Evolutionary conservation across 1,140 invertebrate species (phyloP).

Genomic region (Euglossa dilemma): DNA sequence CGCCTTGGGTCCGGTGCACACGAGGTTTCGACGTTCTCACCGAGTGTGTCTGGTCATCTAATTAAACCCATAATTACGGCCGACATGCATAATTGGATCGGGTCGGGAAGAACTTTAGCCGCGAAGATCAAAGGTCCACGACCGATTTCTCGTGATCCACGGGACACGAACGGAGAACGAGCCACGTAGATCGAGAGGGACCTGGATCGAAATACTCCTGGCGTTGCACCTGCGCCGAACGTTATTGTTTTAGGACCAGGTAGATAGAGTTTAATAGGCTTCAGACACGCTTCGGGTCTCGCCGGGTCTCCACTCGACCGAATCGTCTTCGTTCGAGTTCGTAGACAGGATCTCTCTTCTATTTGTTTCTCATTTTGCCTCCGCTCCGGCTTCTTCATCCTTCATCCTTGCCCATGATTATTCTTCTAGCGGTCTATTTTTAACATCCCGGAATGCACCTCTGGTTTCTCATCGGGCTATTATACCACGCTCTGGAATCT

Average conservation of each 20-base stretch:
- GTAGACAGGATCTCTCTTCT: conserved; percentile 36
- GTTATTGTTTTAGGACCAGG: conserved; percentile 72
- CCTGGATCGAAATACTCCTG: conserved; percentile 20
- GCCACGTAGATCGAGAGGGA: background rate
- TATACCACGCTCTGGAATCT: background rate
- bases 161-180: background rate
- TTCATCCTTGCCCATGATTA: background rate
- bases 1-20: background rate
- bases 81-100: conserved; percentile 49
- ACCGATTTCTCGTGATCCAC: conserved; percentile 48
- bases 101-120: conserved; percentile 32
- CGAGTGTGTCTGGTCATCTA: conserved; percentile 36
- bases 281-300: conserved; percentile 67
- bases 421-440: background rate
- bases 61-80: conserved; percentile 55
- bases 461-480: background rate
- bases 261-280: conserved; percentile 61
- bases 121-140: conserved; percentile 50
- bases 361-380: conserved; percentile 2
- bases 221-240: conserved; percentile 57
- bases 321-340: conserved; percentile 51
- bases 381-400: background rate
- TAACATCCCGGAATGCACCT: background rate
- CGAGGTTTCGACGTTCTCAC: conserved; percentile 37
- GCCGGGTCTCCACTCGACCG: conserved; percentile 65